Base-by-base conservation (phyloP, 2,888 invertebrate species). In the Plagiodera versicolora region DNA sequence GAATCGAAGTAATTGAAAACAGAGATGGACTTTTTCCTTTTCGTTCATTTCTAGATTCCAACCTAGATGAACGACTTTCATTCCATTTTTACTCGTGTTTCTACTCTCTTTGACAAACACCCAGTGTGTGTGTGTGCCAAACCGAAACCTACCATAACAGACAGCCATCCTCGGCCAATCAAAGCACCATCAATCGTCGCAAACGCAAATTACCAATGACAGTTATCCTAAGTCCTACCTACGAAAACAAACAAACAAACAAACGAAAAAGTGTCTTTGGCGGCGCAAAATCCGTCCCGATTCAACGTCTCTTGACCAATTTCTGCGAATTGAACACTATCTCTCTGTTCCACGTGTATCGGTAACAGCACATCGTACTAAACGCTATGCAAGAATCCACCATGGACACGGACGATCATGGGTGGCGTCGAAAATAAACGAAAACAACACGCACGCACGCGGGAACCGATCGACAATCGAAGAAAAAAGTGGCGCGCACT, bases 321-420 rank as follows among this genome's bases (percentile, higher is more conserved):
- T 94, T 94, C 81, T 94, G 92, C 81, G 93, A 93, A 84, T 93
- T 93, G 84, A 94, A 89, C 83, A 94, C 90, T 82, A 94, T 93
- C 84, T 93, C 92, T 83, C 90, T 89, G 83, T 92, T 93, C 93
- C 93, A 94, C 84, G 91, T 91, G 88, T 91, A 92, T 82, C 87
- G 89, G 86, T 92, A 92, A 83, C 88, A 88, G 88, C 88, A 90
- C 85, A 83, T 84, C 85, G 86, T 85, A 82, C 85, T 85, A 85
- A 80, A 72, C 74, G 74, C 73, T 72, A 67, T 68, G 69, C 67
- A 65, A 65, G 68, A 59, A 67, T 67, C 61, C 71, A 67, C 72
- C 77, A 79, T 58, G 17, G 47, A 53, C 46, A n/a, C 6, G 10
- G 17, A 3, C 1, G 14, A 9, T 49, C 16, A 5, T 16, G 10